Evolutionary conservation across 1,140 invertebrate genomes (phyloP).

Genomic region (Drosophila melanogaster): Release_6_plus_ISO1_MT NT_033777.3:4418501-4419000

Average conservation of each 20-base stretch:
- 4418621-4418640: neutral
- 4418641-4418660: slow-evolving; percentile 4
- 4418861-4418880: slow-evolving; percentile 32
- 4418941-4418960: slow-evolving; percentile 31
- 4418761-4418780: slow-evolving; percentile 39
- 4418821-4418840: slow-evolving; percentile 26
- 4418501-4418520: no score
- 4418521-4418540: no score
- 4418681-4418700: slow-evolving; percentile 13
- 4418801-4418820: slow-evolving; percentile 13
- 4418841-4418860: slow-evolving; percentile 34
- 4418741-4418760: slow-evolving; percentile 7
- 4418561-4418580: neutral
- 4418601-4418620: slow-evolving; percentile 3
- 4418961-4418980: slow-evolving; percentile 22
- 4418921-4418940: slow-evolving; percentile 20
- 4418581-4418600: neutral
- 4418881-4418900: slow-evolving; percentile 8
- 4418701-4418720: slow-evolving; percentile 49
- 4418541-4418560: no score
- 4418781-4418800: slow-evolving; percentile 2
- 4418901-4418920: neutral
- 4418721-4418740: slow-evolving; percentile 36
- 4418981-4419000: slow-evolving; percentile 42
- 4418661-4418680: slow-evolving; percentile 41